phyloP scores from a whole-genome alignment of 1,140 invertebrate genomes.

The Scylla paramamosain region DNA sequence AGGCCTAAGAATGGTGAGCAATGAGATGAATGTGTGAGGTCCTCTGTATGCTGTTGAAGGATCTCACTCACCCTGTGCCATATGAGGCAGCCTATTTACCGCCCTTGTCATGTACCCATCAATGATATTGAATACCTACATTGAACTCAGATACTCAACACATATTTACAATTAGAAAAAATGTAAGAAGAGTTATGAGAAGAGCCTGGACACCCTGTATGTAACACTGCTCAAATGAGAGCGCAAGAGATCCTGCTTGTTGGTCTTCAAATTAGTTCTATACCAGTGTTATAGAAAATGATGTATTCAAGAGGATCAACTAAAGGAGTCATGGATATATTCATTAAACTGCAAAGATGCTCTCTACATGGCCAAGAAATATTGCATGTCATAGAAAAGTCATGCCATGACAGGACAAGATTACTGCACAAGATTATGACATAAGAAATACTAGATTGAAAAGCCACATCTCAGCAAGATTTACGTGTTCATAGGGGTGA shows the following conservation, averaged over 20 bases:
- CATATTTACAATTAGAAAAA: constrained; percentile 9
- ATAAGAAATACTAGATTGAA: neutral
- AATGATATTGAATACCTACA: constrained; percentile 48
- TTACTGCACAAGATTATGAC: neutral
- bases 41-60: constrained; percentile 57
- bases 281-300: neutral
- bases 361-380: constrained; percentile 43
- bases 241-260: neutral
- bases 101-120: constrained; percentile 49
- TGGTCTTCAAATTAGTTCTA: neutral
- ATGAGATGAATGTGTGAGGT: constrained; percentile 76
- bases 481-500: constrained; percentile 67
- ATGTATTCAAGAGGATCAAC: constrained; percentile 6
- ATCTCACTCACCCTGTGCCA: constrained; percentile 69
- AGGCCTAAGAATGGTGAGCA: constrained; percentile 75
- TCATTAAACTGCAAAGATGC: neutral
- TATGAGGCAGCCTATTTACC: constrained; percentile 71
- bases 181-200: constrained; percentile 25
- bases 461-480: constrained; percentile 28
- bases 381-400: neutral
- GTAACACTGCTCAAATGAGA: constrained; percentile 31
- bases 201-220: constrained; percentile 43
- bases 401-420: neutral
- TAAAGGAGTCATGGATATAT: neutral
- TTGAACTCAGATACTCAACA: constrained; percentile 50